These are phyloP conservation scores for Pungitius pungitius DNA, from an alignment of 2,113 vertebrate species.

Conservation along the genomic window DNA sequence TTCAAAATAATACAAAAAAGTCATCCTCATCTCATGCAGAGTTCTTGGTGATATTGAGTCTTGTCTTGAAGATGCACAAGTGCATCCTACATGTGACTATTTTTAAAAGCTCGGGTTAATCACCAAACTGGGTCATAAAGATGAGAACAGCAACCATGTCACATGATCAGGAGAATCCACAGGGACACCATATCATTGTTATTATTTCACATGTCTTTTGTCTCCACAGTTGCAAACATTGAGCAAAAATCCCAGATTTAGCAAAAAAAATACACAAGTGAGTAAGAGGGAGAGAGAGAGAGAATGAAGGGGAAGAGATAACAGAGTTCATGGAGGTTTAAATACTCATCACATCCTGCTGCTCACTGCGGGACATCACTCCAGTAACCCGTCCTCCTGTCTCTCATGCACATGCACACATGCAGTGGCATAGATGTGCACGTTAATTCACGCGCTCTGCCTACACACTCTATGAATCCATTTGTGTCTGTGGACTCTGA, in stretches of 20 bases:
- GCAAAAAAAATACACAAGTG: not conserved
- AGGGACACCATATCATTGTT: not conserved
- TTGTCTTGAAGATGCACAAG: not conserved
- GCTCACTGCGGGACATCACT: conserved; percentile 33
- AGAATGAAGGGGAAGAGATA: conserved; percentile 65
- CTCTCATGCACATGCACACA: conserved; percentile 13
- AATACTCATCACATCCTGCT: conserved; percentile 68
- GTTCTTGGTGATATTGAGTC: not conserved
- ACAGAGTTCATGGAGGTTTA: conserved; percentile 70
- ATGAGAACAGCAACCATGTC: conserved; percentile 1
- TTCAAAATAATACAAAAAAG: not conserved
- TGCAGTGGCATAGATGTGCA: not conserved
- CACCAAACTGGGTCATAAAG: not conserved
- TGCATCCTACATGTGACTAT: not conserved
- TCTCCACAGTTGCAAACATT: not conserved
- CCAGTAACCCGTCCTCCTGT: conserved; percentile 4
- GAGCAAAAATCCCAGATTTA: not conserved
- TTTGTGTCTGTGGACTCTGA: not conserved
- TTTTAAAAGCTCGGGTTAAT: not conserved
- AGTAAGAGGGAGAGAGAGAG: conserved; percentile 43
- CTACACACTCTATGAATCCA: not conserved
- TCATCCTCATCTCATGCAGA: not conserved
- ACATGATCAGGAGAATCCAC: conserved; percentile 28
- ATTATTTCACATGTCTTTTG: conserved; percentile 5
- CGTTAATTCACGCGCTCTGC: not conserved